phyloP scores from a whole-genome alignment of 1,140 invertebrate genomes.

The Ceratosolen fusciceps region DNA sequence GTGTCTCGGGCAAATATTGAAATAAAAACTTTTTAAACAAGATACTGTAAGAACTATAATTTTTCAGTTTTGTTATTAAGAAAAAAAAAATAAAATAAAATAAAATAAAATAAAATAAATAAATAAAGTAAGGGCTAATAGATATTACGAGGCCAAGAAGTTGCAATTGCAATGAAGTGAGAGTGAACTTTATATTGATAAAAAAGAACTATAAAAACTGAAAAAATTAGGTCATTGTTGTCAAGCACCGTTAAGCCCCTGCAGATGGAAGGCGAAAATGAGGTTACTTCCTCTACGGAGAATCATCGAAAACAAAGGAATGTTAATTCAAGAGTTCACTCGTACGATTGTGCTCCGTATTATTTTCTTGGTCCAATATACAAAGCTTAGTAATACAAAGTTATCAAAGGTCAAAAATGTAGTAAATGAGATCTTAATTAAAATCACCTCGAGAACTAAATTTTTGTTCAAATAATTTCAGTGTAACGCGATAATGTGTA shows the following conservation, averaged over 20 bases:
- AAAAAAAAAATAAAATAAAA: too few relatives aligned
- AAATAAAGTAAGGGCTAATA: too few relatives aligned
- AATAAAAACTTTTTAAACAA: slow-evolving; percentile 5
- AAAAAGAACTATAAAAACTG: slow-evolving; percentile 6
- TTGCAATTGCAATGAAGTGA: background rate
- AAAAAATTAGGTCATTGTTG: slow-evolving; percentile 26
- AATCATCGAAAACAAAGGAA: slow-evolving; percentile 46
- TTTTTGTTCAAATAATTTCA: slow-evolving; percentile 43
- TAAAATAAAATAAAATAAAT: too few relatives aligned
- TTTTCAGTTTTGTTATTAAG: slow-evolving; percentile 5
- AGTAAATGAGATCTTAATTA: slow-evolving; percentile 43
- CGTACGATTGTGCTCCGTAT: slow-evolving; percentile 31
- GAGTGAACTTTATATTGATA: background rate
- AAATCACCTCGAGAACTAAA: slow-evolving; percentile 37
- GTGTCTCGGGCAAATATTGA: slow-evolving; percentile 18
- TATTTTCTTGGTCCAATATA: slow-evolving; percentile 46
- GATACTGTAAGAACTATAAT: background rate
- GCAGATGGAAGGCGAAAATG: slow-evolving; percentile 45
- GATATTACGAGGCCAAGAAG: background rate
- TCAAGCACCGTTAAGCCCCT: slow-evolving; percentile 37
- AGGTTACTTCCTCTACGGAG: slow-evolving; percentile 31
- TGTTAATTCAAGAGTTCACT: slow-evolving; percentile 44
- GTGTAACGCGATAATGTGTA: slow-evolving; percentile 34
- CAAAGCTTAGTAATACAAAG: slow-evolving; percentile 44
- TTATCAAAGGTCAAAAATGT: slow-evolving; percentile 39